Evolutionary conservation across 2,888 invertebrate species (phyloP).

Genomic region (Ypsolopha scabrella): DNA sequence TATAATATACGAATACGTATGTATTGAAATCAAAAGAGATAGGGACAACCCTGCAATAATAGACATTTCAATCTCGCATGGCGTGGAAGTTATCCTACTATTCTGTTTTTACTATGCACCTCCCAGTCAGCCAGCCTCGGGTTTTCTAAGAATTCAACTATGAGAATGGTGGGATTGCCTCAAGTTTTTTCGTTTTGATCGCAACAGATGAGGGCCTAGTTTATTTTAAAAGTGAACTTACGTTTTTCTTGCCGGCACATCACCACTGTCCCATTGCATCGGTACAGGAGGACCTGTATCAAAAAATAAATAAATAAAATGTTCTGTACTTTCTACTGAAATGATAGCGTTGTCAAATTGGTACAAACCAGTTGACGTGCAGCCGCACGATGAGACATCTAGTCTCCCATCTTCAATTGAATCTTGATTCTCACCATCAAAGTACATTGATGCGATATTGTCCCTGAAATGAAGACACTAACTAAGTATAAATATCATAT

Average conservation of each 20-base stretch:
- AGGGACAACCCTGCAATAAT: no score
- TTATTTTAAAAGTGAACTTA: not conserved
- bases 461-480: constrained; percentile 30
- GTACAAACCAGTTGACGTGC: constrained; percentile 7
- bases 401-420: not conserved
- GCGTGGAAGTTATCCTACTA: no score
- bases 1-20: no score
- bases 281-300: not conserved
- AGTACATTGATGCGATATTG: constrained; percentile 36
- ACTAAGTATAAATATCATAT: constrained; percentile 4
- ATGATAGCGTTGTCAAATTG: constrained; percentile 5
- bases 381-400: not conserved
- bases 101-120: no score
- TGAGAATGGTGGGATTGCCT: not conserved
- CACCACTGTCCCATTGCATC: constrained; percentile 1
- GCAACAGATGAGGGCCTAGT: not conserved
- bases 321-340: not conserved
- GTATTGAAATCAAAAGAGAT: no score
- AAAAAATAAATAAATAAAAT: not conserved
- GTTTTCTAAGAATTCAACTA: no score
- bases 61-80: no score
- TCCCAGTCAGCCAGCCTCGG: no score
- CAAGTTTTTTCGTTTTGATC: not conserved
- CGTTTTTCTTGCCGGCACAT: not conserved
- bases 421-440: constrained; percentile 12